These are phyloP conservation scores for Amia ocellicauda DNA, from an alignment of 2,113 vertebrate species.

Conservation along the genomic window DNA sequence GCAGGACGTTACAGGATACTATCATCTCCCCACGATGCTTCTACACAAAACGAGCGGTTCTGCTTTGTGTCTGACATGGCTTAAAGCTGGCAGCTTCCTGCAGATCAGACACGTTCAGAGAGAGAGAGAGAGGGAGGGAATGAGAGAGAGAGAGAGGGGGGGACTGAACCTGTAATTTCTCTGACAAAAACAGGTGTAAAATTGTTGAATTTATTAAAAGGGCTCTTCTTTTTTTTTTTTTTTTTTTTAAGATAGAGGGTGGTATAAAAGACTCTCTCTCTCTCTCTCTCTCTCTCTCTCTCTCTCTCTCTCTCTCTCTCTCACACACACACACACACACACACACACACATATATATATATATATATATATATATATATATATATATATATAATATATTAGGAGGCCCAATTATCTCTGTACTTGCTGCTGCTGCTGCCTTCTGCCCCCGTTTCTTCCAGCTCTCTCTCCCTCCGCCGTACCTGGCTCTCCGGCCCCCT, in stretches of 20 bases:
- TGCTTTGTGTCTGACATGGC: slow-evolving; percentile 79
- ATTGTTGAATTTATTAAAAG: slow-evolving; percentile 53
- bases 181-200: slow-evolving; percentile 90
- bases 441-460: too few species aligned
- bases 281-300: background rate
- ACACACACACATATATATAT: too few species aligned
- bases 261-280: background rate
- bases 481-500: too few species aligned
- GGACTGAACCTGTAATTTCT: slow-evolving; percentile 75
- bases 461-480: too few species aligned
- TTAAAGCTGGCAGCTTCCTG: slow-evolving; percentile 75
- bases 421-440: too few species aligned
- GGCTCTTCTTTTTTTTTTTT: too few species aligned
- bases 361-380: too few species aligned
- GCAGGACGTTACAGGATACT: slow-evolving; percentile 70
- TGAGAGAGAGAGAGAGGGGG: slow-evolving; percentile 67
- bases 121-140: slow-evolving; percentile 52
- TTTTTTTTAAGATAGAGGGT: too few species aligned
- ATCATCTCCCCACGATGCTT: slow-evolving; percentile 70
- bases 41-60: slow-evolving; percentile 72
- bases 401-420: too few species aligned
- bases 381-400: too few species aligned
- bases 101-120: slow-evolving; percentile 73
- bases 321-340: too few species aligned
- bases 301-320: slow-evolving; percentile 1